Percentiles rank a stretch among this genome's conserved stretches.
Evolutionary conservation across 2,113 vertebrate genomes (phyloP).

Genomic region (Perca flavescens): DNA sequence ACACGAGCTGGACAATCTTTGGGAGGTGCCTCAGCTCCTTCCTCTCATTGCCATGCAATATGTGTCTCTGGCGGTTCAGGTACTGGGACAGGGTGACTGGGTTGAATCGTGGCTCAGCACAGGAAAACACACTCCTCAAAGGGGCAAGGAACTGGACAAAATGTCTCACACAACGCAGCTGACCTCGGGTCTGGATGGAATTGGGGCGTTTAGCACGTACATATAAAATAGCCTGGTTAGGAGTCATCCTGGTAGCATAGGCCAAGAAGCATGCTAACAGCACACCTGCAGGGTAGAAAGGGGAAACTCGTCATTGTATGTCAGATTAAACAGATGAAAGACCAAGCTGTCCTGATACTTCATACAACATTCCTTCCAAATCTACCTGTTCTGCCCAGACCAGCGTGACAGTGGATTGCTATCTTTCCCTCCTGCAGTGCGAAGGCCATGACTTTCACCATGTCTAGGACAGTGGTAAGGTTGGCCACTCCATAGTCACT

Average conservation of each 20-base stretch:
- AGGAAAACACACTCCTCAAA: constrained; percentile 90
- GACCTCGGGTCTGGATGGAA: constrained; percentile 94
- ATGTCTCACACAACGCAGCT: constrained; percentile 90
- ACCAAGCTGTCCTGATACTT: not conserved
- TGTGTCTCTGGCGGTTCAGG: constrained; percentile 92
- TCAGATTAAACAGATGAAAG: not conserved
- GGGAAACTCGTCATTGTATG: not conserved
- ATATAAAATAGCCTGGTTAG: constrained; percentile 93
- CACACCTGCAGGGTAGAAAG: constrained; percentile 85
- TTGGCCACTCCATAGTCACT: constrained; percentile 94
- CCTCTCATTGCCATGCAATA: constrained; percentile 93
- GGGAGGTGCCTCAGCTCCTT: constrained; percentile 91
- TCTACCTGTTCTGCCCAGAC: constrained; percentile 94
- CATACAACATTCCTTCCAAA: not conserved
- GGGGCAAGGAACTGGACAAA: constrained; percentile 93
- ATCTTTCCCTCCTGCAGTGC: constrained; percentile 93
- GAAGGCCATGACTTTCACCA: constrained; percentile 95
- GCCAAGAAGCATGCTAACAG: constrained; percentile 94
- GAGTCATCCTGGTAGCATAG: constrained; percentile 92
- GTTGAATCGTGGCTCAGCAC: constrained; percentile 86
- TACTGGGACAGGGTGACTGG: constrained; percentile 91
- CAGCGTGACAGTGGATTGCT: constrained; percentile 94
- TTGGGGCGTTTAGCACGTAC: constrained; percentile 93
- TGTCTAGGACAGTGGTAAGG: constrained; percentile 91
- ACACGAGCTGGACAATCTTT: constrained; percentile 92